Percentiles rank a stretch among this genome's conserved stretches.
Evolutionary conservation across 2,888 invertebrate species (phyloP).

Genomic region (Gryllus longicercus): DNA sequence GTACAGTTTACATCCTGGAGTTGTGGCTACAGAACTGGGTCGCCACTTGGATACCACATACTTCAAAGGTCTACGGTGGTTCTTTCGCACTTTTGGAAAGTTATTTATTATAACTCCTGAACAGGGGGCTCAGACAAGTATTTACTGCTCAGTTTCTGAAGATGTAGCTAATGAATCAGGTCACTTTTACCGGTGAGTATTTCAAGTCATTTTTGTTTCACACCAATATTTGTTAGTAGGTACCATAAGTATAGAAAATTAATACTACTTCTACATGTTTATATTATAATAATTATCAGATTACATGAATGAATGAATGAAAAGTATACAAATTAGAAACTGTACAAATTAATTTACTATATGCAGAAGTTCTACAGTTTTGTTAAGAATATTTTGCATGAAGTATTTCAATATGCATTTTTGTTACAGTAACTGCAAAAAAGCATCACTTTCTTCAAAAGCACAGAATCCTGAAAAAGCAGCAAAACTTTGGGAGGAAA

Average conservation of each 20-base stretch:
- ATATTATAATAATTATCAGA: too few relatives aligned
- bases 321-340: not conserved
- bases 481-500: slow-evolving; percentile 2
- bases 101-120: slow-evolving; percentile 44
- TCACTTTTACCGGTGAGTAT: slow-evolving; percentile 45
- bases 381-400: not conserved
- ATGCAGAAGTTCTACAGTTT: not conserved
- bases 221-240: too few relatives aligned
- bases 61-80: slow-evolving; percentile 51
- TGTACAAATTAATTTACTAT: not conserved
- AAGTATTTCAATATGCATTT: not conserved
- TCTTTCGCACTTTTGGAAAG: slow-evolving; percentile 44
- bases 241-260: not conserved
- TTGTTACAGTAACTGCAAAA: not conserved
- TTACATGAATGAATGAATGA: too few relatives aligned
- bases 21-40: slow-evolving; percentile 58
- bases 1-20: slow-evolving; percentile 35
- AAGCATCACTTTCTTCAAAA: not conserved
- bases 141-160: slow-evolving; percentile 48
- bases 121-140: slow-evolving; percentile 50
- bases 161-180: slow-evolving; percentile 49
- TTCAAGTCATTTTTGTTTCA: too few relatives aligned
- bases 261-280: too few relatives aligned
- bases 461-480: not conserved
- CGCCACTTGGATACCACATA: slow-evolving; percentile 57